A percentile compares a stretch with the other conserved stretches of the same genome.
Evolutionary conservation across 2,888 invertebrate genomes (phyloP).

Genomic region (Drosophila atripex): DNA sequence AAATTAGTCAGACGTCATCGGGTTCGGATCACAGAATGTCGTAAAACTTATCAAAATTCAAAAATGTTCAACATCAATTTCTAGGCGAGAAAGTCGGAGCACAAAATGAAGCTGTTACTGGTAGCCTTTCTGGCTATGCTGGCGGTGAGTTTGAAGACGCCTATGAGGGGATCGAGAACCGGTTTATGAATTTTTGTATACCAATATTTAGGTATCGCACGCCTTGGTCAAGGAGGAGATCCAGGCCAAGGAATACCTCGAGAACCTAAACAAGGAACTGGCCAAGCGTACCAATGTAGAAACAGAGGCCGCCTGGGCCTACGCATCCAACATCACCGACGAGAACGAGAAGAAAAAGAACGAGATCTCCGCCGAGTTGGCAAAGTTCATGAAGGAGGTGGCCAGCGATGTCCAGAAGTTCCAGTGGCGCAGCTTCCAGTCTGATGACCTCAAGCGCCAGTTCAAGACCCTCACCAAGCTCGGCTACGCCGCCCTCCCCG

Average conservation of each 20-base stretch:
- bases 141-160: conserved; percentile 53
- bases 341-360: conserved; percentile 86
- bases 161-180: not conserved
- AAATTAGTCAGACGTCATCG: conserved; percentile 38
- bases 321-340: conserved; percentile 90
- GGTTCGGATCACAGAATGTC: conserved; percentile 24
- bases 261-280: conserved; percentile 86
- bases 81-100: conserved; percentile 39
- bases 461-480: conserved; percentile 90
- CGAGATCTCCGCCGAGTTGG: conserved; percentile 79
- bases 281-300: conserved; percentile 86
- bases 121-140: conserved; percentile 61
- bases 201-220: conserved; percentile 59
- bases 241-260: conserved; percentile 87
- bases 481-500: conserved; percentile 89
- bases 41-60: conserved; percentile 42
- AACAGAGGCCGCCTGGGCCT: conserved; percentile 88
- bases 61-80: conserved; percentile 31
- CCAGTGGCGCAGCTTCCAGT: conserved; percentile 89
- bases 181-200: not conserved
- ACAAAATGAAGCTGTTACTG: conserved; percentile 58
- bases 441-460: conserved; percentile 88
- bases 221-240: conserved; percentile 83
- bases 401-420: conserved; percentile 84
- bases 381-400: conserved; percentile 83